phyloP scores from a whole-genome alignment of 2,888 invertebrate genomes.

The Cactoblastis cactorum region DNA sequence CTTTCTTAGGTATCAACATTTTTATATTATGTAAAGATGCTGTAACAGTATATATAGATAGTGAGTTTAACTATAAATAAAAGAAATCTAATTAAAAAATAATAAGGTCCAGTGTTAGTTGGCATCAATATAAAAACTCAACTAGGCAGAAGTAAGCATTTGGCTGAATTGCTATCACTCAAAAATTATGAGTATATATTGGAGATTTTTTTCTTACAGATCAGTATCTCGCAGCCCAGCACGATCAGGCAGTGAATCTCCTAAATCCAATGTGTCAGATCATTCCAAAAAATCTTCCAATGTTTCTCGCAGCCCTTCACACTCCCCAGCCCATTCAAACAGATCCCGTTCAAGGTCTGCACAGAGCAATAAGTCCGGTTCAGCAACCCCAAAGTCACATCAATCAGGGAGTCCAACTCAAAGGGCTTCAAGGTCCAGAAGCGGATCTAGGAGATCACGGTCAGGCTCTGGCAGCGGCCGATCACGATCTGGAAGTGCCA shows the following conservation, averaged over 20 bases:
- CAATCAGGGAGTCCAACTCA: conserved; percentile 60
- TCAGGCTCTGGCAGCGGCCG: conserved; percentile 49
- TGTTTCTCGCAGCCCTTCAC: conserved; percentile 65
- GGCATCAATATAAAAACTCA: no score
- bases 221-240: conserved; percentile 63
- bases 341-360: conserved; percentile 59
- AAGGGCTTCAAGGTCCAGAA: conserved; percentile 55
- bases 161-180: no score
- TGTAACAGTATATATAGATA: no score
- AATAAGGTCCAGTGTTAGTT: no score
- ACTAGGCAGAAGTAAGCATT: no score
- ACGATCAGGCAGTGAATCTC: conserved; percentile 66
- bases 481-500: conserved; percentile 52
- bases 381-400: conserved; percentile 63
- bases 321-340: conserved; percentile 61
- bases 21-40: no score
- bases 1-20: no score
- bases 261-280: conserved; percentile 56
- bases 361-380: conserved; percentile 68
- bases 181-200: no score
- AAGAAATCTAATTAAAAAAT: no score
- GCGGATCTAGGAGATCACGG: conserved; percentile 53
- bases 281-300: conserved; percentile 57
- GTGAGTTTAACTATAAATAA: no score
- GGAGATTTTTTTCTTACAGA: conserved; percentile 37